Conservation (phyloP, 2,888 invertebrate genomes). For the Drosophila greeni region DNA sequence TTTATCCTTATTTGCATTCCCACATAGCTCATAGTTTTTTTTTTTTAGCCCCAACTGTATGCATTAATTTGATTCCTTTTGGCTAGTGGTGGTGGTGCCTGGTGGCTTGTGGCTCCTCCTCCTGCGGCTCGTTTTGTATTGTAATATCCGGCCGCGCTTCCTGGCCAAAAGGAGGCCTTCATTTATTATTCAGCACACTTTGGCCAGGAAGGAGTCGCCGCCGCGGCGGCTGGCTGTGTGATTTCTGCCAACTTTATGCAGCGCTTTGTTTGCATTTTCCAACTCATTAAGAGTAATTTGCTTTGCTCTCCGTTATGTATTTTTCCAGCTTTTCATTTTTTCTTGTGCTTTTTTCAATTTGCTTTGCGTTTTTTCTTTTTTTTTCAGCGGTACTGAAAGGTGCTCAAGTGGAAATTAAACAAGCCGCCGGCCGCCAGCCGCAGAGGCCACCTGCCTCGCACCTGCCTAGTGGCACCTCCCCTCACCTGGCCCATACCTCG, state of each 20-base stretch:
- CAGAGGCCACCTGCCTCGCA: conserved; percentile 4
- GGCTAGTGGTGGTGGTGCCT: too few relatives aligned
- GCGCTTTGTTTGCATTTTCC: conserved; percentile 57
- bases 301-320: conserved; percentile 41
- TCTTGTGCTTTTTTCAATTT: conserved; percentile 19
- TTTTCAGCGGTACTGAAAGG: conserved; percentile 33
- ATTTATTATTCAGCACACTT: conserved; percentile 29
- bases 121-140: conserved; percentile 45
- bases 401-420: conserved; percentile 53
- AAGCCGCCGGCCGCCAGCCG: conserved; percentile 20
- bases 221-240: conserved; percentile 14
- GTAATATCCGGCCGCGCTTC: conserved; percentile 49
- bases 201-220: conserved; percentile 15
- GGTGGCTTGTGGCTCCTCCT: too few relatives aligned
- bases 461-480: conserved; percentile 1
- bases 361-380: conserved; percentile 20
- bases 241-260: conserved; percentile 36
- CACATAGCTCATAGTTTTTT: conserved; percentile 44
- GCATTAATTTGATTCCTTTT: conserved; percentile 56
- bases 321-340: conserved; percentile 9
- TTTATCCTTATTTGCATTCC: neutral
- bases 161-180: conserved; percentile 23
- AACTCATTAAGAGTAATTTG: conserved; percentile 59
- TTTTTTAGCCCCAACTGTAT: conserved; percentile 47
- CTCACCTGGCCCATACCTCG: conserved; percentile 10